Conservation (phyloP, 2,113 vertebrate genomes). For the Melanerpes aurifrons region DNA sequence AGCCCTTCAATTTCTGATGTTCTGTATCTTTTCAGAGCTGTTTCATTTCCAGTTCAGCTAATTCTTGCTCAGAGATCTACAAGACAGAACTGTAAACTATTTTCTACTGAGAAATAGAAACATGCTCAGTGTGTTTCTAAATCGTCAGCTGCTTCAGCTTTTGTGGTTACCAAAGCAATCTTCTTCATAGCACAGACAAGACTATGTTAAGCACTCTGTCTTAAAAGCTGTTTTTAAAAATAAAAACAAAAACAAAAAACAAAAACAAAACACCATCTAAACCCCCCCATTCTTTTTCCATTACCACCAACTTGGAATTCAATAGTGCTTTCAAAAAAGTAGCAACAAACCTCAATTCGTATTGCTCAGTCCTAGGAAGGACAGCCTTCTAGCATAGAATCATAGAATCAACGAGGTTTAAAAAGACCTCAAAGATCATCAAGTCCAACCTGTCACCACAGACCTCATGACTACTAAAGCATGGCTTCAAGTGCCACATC, state of each 20-base stretch:
- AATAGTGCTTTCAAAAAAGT: neutral
- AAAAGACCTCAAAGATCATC: too few species aligned
- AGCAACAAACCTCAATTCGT: neutral
- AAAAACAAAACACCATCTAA: too few species aligned
- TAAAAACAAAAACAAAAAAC: too few species aligned
- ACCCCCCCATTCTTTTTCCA: too few species aligned
- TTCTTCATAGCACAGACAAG: neutral
- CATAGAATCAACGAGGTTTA: too few species aligned
- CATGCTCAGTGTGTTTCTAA: neutral
- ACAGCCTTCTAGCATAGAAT: neutral
- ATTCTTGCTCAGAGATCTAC: neutral
- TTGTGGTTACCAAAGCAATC: neutral
- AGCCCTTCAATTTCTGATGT: neutral
- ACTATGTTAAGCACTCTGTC: neutral
- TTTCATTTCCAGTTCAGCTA: neutral
- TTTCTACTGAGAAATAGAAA: neutral
- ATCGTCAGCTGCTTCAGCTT: constrained; percentile 17
- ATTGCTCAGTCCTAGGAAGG: neutral
- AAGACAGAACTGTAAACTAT: neutral
- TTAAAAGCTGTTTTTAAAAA: neutral
- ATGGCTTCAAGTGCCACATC: too few species aligned
- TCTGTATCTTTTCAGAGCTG: neutral
- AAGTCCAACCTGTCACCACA: too few species aligned
- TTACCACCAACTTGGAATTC: neutral
- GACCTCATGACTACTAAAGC: too few species aligned